Evolutionary conservation across 1,140 invertebrate genomes (phyloP), one percentile per base, ranked within the genome.

Genomic region (Ctenoplectra terminalis): DNA sequence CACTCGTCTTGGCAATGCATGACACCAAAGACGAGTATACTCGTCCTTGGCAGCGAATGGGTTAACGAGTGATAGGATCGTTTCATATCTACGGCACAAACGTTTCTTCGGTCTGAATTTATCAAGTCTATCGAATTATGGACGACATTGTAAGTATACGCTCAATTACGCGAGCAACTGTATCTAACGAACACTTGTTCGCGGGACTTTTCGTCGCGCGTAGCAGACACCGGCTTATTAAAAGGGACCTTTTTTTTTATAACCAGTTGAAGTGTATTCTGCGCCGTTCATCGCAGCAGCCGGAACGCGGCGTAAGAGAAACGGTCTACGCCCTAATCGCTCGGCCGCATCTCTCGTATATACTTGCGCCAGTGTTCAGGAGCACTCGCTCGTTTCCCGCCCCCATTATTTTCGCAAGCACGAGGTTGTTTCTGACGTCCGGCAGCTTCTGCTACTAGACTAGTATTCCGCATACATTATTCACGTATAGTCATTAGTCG

Each of bases 381-480:
- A 81, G 79, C 50, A 61, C 71, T 60, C 79, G 60, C 79, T 66
- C 73, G 50, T 75, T 81, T 81, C 79, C 72, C 37, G 73, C 60
- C 61, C 50, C 79, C 79, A 81, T 81, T 81, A 81, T 81, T 81
- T 81, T 81, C 79, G 43, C 63, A 46, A 31, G 61, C 61, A 48
- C 63, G 61, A 60, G 63, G 52, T 81, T 81, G 79, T 63, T 76
- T 76, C 79, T 81, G 79, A 81, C 79, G 72, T 81, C 52, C 52
- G 61, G 50, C 52, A 34, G 52, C 46, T 60, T 60, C 69, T n/a
- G n/a, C 29, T 29, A 29, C 34, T 72, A 43, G 69, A 46, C 56
- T 43, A 48, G 37, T 43, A 60, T 48, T 69, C n/a, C 61, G 64
- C 75, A 78, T 78, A 78, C 60, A 78, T 78, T 78, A 78, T 78